Evolutionary conservation across 2,113 vertebrate genomes (phyloP).

Genomic region (Cyprinodon variegatus): DNA sequence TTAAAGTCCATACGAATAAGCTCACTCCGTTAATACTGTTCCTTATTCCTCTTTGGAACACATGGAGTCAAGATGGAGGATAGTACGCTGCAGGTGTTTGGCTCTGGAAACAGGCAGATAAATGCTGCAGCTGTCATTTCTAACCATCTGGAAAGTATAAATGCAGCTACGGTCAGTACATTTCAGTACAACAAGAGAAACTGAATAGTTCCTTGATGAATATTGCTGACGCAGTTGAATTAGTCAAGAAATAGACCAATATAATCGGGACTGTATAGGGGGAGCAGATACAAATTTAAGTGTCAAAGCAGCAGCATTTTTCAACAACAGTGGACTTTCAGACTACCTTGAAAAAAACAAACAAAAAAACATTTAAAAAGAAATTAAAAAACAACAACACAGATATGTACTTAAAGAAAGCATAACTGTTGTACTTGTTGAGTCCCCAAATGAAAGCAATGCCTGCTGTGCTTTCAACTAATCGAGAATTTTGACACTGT

Average conservation of each 20-base stretch:
- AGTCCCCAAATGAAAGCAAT: not conserved
- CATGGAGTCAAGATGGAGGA: constrained; percentile 40
- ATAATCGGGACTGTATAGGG: not conserved
- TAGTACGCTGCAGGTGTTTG: constrained; percentile 32
- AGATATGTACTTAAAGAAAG: not conserved
- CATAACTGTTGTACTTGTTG: not conserved
- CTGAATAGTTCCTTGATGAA: not conserved
- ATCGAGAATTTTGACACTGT: constrained; percentile 17
- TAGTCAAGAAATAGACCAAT: not conserved
- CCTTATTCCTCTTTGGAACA: constrained; percentile 13
- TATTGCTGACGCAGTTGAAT: not conserved
- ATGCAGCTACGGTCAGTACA: not conserved
- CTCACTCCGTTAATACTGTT: not conserved
- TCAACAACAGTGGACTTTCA: not conserved
- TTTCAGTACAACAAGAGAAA: not conserved
- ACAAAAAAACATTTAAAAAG: not conserved
- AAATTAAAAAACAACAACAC: not conserved
- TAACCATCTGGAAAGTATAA: constrained; percentile 23
- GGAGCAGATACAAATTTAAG: not conserved
- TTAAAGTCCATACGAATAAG: constrained; percentile 4
- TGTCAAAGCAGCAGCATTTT: not conserved
- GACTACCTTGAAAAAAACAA: too few relatives aligned
- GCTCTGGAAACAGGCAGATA: constrained; percentile 29
- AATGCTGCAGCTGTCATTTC: constrained; percentile 26
- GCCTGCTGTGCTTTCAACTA: constrained; percentile 6